Percentiles rank a stretch among this genome's conserved stretches.
Evolutionary conservation across 2,888 invertebrate genomes (phyloP).

Genomic region (Apamea epomidion): DNA sequence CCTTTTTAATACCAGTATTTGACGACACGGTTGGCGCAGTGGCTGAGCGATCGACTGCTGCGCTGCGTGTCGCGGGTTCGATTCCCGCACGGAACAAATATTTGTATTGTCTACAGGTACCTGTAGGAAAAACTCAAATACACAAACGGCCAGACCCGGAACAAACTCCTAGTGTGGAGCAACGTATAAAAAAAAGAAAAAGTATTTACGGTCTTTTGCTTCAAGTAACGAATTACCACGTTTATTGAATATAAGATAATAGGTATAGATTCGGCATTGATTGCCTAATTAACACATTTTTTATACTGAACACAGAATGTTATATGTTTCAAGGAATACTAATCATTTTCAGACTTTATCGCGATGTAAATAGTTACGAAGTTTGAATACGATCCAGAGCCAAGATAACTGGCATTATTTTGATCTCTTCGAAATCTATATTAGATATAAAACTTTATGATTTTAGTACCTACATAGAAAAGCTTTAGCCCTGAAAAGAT

Average conservation of each 20-base stretch:
- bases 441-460: slow-evolving; percentile 12
- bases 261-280: slow-evolving; percentile 18
- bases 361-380: not conserved
- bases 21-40: no score
- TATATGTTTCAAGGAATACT: not conserved
- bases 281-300: slow-evolving; percentile 10
- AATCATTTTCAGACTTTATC: slow-evolving; percentile 22
- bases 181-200: no score
- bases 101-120: no score
- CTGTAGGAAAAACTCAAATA: no score
- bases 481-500: not conserved
- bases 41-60: no score
- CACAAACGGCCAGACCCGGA: no score
- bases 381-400: not conserved
- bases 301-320: slow-evolving; percentile 1
- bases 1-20: not conserved
- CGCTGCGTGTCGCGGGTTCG: no score
- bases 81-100: no score
- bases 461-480: slow-evolving; percentile 7
- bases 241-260: slow-evolving; percentile 8
- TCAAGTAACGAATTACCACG: not conserved
- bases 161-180: no score
- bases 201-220: not conserved
- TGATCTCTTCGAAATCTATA: slow-evolving; percentile 22
- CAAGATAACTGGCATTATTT: slow-evolving; percentile 4